These are phyloP conservation scores for Crypturellus undulatus DNA, from an alignment of 2,113 vertebrate genomes.

Conservation along the genomic window DNA sequence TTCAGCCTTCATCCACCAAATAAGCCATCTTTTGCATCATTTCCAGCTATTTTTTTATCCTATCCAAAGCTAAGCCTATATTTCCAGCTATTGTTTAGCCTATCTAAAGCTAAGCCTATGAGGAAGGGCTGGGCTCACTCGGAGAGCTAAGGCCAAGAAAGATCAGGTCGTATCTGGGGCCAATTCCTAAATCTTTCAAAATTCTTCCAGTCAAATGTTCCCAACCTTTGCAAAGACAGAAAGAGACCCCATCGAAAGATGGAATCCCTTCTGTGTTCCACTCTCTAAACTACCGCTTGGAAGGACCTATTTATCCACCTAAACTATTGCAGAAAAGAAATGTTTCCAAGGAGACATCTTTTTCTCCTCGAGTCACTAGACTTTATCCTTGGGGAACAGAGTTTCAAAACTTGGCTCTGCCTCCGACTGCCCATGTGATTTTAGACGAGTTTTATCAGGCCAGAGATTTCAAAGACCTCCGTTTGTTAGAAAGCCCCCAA, in stretches of 20 bases:
- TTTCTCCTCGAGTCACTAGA: background rate
- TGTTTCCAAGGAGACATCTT: background rate
- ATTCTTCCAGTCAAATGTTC: background rate
- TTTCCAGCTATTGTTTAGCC: background rate
- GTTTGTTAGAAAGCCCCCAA: background rate
- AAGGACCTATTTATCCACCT: background rate
- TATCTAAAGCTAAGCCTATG: no score
- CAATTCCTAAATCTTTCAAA: background rate
- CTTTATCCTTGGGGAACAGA: background rate
- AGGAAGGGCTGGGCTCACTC: no score
- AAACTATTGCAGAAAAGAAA: background rate
- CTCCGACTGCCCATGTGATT: conserved; percentile 5
- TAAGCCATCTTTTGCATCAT: background rate
- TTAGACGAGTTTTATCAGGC: conserved; percentile 29
- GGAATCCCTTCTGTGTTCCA: background rate
- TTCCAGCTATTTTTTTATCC: background rate
- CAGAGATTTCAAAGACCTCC: conserved; percentile 54
- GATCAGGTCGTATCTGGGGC: background rate
- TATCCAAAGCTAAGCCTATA: no score
- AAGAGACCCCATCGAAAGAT: background rate
- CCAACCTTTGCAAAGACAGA: background rate
- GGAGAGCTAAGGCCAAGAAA: background rate
- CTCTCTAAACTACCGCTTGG: fast-evolving
- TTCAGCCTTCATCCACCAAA: background rate
- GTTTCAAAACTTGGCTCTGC: background rate